Evolutionary conservation across 2,113 vertebrate species (phyloP).

Genomic region (Leucoraja erinaceus): DNA sequence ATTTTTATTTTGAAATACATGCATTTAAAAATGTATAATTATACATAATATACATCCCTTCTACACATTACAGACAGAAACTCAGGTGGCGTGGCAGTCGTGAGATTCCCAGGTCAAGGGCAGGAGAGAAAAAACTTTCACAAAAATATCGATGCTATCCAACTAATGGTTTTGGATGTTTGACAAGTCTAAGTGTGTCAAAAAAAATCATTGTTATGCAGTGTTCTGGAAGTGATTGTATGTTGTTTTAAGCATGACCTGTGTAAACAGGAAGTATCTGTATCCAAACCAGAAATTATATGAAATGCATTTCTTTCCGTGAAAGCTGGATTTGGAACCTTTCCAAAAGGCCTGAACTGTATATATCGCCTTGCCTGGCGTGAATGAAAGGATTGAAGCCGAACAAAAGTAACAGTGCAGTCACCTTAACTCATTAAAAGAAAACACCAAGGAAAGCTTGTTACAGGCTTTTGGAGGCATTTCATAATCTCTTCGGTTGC

Average conservation of each 20-base stretch:
- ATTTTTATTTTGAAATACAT: background rate
- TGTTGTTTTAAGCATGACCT: constrained; percentile 37
- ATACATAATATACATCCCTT: background rate
- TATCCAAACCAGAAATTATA: constrained; percentile 38
- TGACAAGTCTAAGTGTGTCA: constrained; percentile 6
- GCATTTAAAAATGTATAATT: background rate
- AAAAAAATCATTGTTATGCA: constrained; percentile 36
- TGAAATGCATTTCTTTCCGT: constrained; percentile 37
- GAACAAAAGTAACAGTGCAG: background rate
- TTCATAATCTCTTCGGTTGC: constrained; percentile 17
- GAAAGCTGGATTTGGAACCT: constrained; percentile 14
- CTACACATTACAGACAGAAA: background rate
- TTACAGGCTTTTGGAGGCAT: constrained; percentile 23
- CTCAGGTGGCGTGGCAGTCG: background rate
- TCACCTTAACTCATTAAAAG: constrained; percentile 13
- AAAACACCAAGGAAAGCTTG: background rate
- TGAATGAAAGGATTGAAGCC: constrained; percentile 12
- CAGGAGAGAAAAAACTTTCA: background rate
- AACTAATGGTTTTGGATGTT: background rate
- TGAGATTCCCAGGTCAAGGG: background rate
- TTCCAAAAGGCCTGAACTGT: constrained; percentile 5
- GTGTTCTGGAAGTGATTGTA: constrained; percentile 32
- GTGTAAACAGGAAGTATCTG: constrained; percentile 37
- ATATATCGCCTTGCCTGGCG: background rate
- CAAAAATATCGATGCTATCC: background rate